Conservation (phyloP, 2,888 invertebrate species). For the Diadegma fenestrale region DNA sequence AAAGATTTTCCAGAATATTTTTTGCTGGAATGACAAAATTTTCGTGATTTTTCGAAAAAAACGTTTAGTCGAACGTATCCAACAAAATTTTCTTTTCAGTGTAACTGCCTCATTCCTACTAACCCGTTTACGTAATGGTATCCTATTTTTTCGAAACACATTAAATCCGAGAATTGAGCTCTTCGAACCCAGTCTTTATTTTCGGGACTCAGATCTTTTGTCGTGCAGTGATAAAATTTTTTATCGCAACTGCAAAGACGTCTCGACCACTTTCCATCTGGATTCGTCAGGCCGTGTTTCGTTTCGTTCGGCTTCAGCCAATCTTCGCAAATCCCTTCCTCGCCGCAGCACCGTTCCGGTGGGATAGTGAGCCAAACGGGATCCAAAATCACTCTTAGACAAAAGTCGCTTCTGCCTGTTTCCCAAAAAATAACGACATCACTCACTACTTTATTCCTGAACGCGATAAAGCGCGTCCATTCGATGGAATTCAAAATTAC, state of each 20-base stretch:
- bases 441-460: not conserved
- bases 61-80: too few relatives aligned
- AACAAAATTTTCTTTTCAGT: too few relatives aligned
- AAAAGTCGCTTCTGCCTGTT: conserved; percentile 3
- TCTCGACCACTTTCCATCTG: not conserved
- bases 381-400: not conserved
- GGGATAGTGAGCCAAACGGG: not conserved
- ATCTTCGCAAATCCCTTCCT: not conserved
- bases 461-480: too few relatives aligned
- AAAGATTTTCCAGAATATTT: too few relatives aligned
- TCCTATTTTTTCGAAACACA: not conserved
- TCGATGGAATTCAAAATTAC: too few relatives aligned
- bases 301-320: not conserved
- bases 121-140: not conserved
- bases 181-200: not conserved
- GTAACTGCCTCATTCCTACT: not conserved
- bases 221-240: conserved; percentile 4
- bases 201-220: not conserved
- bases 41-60: too few relatives aligned
- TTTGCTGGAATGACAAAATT: too few relatives aligned
- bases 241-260: conserved; percentile 1
- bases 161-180: not conserved
- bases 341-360: not conserved
- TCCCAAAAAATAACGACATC: not conserved
- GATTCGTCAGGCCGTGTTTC: not conserved